Base-by-base conservation (phyloP, 2,113 vertebrate species). In the Malurus cyaneus region DNA sequence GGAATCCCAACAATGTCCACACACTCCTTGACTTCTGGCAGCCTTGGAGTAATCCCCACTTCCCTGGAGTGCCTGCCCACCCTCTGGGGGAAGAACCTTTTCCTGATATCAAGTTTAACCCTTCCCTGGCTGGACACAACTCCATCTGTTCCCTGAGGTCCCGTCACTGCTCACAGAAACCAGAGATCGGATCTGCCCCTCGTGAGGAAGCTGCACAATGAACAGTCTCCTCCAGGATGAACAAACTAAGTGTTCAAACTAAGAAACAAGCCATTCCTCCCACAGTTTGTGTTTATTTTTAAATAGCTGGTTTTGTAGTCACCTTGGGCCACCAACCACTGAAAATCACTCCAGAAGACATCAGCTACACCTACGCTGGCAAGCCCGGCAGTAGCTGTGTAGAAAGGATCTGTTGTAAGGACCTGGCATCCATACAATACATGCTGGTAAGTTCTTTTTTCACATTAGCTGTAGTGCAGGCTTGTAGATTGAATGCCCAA, bases 371-470 rank as follows among this genome's bases (percentile, higher is more conserved):
- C n/a, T 18, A 19, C 0, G 0, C 14, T 18, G 20, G 74, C 66
- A 71, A 91, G 12, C 14, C 21, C 2, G 57, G 46, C 21, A 82
- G n/a, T 2, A 78, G 57, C 24, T 86, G 62, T 52, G 41, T 19
- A 88, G 36, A 61, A 79, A 82, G n/a, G 11, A 53, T 4, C 50
- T 25, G 8, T 17, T 87, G 20, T 14, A 72, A 82, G 46, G 57
- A 72, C 26, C 13, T 46, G 17, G 47, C 3, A 7, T 23, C 17
- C 32, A 69, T 0, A 5, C 2, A 1, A 3, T 2, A 46, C 6
- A 2, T 3, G 18, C 36, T 28, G 24, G 23, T 2, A 21, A 92
- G 80, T 44, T 79, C 60, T 34, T 2, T 67, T 89, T 56, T 64
- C 39, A 54, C 41, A 49, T n/a, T 18, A 91, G 60, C 41, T 87